These are phyloP conservation scores for Eustalomyia histrio DNA, from an alignment of 2,888 invertebrate species.

Conservation along the genomic window DNA sequence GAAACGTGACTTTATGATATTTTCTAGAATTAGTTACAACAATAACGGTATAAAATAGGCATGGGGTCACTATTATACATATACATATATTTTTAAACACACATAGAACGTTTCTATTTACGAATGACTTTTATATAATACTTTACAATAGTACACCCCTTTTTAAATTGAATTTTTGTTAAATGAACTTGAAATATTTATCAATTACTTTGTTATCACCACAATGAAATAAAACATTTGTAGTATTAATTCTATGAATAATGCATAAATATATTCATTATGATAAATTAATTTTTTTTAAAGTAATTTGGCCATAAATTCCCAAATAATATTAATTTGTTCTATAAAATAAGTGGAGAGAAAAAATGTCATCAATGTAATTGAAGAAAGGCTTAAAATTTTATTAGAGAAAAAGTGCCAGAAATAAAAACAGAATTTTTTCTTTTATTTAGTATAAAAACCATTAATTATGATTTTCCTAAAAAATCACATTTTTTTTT, in stretches of 20 bases:
- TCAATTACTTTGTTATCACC: conserved; percentile 42
- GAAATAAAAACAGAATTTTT: conserved; percentile 38
- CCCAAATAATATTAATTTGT: not conserved
- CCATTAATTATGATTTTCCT: conserved; percentile 44
- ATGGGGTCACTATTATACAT: conserved; percentile 39
- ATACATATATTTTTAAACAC: not conserved
- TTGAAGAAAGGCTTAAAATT: conserved; percentile 37
- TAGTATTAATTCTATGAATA: not conserved
- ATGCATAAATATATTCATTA: conserved; percentile 38
- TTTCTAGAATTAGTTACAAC: conserved; percentile 45
- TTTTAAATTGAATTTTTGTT: conserved; percentile 49
- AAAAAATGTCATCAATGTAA: conserved; percentile 17
- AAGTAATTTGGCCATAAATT: conserved; percentile 15
- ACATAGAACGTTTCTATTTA: not conserved
- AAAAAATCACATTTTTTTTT: conserved; percentile 30
- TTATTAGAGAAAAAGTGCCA: not conserved
- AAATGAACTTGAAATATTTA: conserved; percentile 61
- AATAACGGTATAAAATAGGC: conserved; percentile 43
- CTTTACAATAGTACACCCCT: conserved; percentile 14
- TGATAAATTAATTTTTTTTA: conserved; percentile 33
- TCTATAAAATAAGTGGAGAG: not conserved
- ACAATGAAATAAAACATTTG: not conserved
- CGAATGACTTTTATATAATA: not conserved
- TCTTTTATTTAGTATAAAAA: conserved; percentile 52
- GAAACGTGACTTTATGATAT: conserved; percentile 52